phyloP scores from a whole-genome alignment of 2,888 invertebrate species.

The Drepanosiphum platanoidis region DNA sequence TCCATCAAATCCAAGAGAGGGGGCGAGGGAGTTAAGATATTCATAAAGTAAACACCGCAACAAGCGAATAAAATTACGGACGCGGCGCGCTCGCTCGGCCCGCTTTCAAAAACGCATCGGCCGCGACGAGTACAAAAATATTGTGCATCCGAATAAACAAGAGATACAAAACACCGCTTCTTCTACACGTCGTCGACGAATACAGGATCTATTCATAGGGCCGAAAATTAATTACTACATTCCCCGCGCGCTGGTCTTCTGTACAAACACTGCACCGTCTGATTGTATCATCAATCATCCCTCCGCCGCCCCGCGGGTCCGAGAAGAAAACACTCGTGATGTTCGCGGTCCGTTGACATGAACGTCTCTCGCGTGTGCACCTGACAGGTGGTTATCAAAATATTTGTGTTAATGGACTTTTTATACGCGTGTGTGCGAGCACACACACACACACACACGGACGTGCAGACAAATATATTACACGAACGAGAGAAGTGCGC shows the following conservation, averaged over 20 bases:
- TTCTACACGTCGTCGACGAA: background rate
- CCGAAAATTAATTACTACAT: constrained; percentile 59
- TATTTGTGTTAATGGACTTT: constrained; percentile 60
- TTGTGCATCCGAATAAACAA: constrained; percentile 10
- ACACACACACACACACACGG: background rate
- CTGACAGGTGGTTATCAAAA: constrained; percentile 62
- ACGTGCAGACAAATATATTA: background rate
- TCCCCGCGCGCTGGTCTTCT: constrained; percentile 42
- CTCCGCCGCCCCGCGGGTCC: constrained; percentile 4
- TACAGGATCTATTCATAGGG: constrained; percentile 46
- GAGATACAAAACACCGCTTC: constrained; percentile 5
- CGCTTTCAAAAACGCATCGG: background rate
- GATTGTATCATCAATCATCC: constrained; percentile 61
- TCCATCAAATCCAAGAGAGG: background rate
- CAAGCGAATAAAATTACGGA: constrained; percentile 17
- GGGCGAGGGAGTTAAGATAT: background rate
- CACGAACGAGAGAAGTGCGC: background rate
- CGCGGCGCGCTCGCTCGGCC: background rate
- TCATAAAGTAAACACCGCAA: constrained; percentile 24
- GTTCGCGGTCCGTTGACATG: constrained; percentile 28
- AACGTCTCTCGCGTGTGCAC: constrained; percentile 47
- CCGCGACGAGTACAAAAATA: background rate
- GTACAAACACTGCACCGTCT: constrained; percentile 41
- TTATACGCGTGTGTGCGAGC: background rate
- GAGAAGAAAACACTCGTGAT: constrained; percentile 44